A percentile compares a stretch with the other conserved stretches of the same genome.
Conservation (phyloP, 2,113 vertebrate species). For the Chaetodon auriga region DNA sequence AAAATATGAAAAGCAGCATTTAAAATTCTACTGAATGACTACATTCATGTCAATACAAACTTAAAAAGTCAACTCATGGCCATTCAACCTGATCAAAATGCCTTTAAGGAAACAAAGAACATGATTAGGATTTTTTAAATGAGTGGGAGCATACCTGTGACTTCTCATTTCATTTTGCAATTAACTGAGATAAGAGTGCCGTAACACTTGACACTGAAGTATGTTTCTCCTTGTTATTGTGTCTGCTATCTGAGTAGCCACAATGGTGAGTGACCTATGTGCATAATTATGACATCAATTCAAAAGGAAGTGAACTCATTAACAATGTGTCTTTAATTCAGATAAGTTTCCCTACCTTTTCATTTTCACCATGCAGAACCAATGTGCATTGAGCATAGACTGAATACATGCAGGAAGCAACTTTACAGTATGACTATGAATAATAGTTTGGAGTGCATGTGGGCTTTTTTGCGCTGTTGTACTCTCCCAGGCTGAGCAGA, state of each 20-base stretch:
- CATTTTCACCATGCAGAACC: conserved; percentile 6
- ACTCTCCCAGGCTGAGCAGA: conserved; percentile 25
- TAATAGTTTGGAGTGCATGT: conserved; percentile 6
- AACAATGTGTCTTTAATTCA: conserved; percentile 30
- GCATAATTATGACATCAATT: conserved; percentile 24
- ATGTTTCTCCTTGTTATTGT: conserved; percentile 37
- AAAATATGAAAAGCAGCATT: conserved; percentile 13
- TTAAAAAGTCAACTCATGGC: conserved; percentile 33
- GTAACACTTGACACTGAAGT: conserved; percentile 46
- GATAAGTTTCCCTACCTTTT: conserved; percentile 38
- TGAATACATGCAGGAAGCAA: conserved; percentile 25
- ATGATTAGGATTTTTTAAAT: conserved; percentile 16
- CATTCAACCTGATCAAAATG: conserved; percentile 52
- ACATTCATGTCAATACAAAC: conserved; percentile 23
- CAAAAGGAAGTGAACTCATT: conserved; percentile 50
- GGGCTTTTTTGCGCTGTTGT: conserved; percentile 16
- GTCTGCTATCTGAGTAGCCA: conserved; percentile 16
- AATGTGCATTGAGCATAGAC: not conserved
- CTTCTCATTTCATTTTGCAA: conserved; percentile 30
- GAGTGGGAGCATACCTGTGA: conserved; percentile 3
- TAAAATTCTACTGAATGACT: conserved; percentile 1
- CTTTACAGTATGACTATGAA: not conserved
- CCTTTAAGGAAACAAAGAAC: conserved; percentile 35
- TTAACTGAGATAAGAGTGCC: conserved; percentile 47
- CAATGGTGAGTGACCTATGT: conserved; percentile 16